Evolutionary conservation across 2,113 vertebrate species (phyloP).

Genomic region (Donacobius atricapilla): DNA sequence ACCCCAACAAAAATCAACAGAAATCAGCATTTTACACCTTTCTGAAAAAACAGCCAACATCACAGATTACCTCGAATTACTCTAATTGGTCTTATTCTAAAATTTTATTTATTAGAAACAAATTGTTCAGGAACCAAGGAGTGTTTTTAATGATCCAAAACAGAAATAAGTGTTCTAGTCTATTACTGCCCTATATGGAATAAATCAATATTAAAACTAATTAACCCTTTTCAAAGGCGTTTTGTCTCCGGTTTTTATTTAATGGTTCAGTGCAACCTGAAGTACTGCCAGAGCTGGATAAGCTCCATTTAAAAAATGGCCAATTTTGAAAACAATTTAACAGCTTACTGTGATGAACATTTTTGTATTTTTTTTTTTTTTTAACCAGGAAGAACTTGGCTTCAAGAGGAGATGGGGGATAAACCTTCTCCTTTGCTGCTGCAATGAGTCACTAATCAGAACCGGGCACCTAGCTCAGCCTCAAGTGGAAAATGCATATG

Average conservation of each 20-base stretch:
- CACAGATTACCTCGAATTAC: neutral
- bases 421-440: neutral
- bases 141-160: slow-evolving; percentile 76
- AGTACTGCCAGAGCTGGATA: slow-evolving; percentile 89
- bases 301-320: slow-evolving; percentile 90
- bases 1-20: neutral
- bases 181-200: slow-evolving; percentile 86
- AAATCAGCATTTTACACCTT: neutral
- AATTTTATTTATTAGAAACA: slow-evolving; percentile 27
- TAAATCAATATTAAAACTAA: slow-evolving; percentile 99
- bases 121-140: slow-evolving; percentile 66
- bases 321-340: slow-evolving; percentile 83
- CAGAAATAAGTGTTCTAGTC: slow-evolving; percentile 76
- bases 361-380: neutral
- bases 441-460: neutral
- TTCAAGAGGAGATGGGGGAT: neutral
- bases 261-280: slow-evolving; percentile 89
- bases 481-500: neutral
- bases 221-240: slow-evolving; percentile 97
- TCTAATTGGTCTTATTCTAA: slow-evolving; percentile 35
- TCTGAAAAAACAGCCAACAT: neutral
- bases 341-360: slow-evolving; percentile 74
- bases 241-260: slow-evolving; percentile 90
- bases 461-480: neutral
- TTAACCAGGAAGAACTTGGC: slow-evolving; percentile 21